Base-by-base conservation (phyloP, 1,140 invertebrate genomes). In the Saccostrea cuccullata region DNA sequence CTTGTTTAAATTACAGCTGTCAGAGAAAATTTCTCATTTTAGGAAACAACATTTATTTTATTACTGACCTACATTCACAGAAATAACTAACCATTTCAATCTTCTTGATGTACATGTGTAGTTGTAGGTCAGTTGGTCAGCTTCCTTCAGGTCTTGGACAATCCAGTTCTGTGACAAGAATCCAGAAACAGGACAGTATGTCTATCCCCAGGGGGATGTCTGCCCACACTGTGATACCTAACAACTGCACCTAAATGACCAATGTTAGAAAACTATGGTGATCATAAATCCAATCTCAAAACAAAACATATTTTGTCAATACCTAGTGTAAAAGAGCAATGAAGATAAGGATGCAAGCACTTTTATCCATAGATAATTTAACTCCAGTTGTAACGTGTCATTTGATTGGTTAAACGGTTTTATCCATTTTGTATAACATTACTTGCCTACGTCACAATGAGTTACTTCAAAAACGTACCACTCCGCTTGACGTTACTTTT, bases 131-230 rank as follows among this genome's bases (percentile, higher is more conserved):
- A 95, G 87, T 40, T 90, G 89, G 87, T 95, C 95, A 55, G 93
- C 93, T 83, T 95, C 94, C 84, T 93, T 89, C 12, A 95, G 91
- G 87, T 95, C 95, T 56, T 88, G 86, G 4, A 91, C 90, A 90
- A 88, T 95, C 94, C 4, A 94, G 86, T 20, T 89, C 83, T 36
- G 92, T 56, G 8, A 94, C 93, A 12, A 95, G 87, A 13, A 91
- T 94, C 95, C 95, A 95, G 73, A 94, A 92, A 17, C 91, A 89
- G 11, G 91, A 89, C 56, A 95, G 89, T 17, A 95, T 88, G 86
- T 95, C 93, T 64, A 95, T 88, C 15, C 94, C 94, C 23, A 95
- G 88, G 0, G 95, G 95, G 84, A 95, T 95, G 87, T 95, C 95
- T n/a, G 95, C 94, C 82, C 95, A 56, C 20, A 95, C 91, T 5